These are phyloP conservation scores for Diploptera punctata DNA, from an alignment of 2,888 invertebrate genomes.

Conservation along the genomic window DNA sequence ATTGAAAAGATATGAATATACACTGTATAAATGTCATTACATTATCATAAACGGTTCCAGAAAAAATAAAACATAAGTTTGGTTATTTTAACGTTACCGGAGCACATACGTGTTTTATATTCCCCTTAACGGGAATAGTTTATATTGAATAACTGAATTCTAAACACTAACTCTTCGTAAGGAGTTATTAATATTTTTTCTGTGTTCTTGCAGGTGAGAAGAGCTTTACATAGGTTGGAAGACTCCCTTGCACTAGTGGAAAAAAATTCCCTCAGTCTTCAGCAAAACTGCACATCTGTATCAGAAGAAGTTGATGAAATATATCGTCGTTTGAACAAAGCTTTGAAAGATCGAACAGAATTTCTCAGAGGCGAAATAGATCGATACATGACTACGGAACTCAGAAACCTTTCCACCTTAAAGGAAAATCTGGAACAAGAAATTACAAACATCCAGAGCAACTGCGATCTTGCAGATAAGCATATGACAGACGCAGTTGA, in stretches of 20 bases:
- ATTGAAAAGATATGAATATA: no score
- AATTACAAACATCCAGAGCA: conserved; percentile 93
- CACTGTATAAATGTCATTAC: no score
- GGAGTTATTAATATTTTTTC: no score
- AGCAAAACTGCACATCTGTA: conserved; percentile 88
- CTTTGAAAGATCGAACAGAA: conserved; percentile 88
- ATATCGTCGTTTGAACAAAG: conserved; percentile 84
- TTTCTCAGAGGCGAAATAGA: conserved; percentile 89
- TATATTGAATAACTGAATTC: no score
- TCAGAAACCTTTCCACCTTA: conserved; percentile 82
- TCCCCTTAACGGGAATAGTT: no score
- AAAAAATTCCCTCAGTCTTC: conserved; percentile 86
- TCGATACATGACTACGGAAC: conserved; percentile 87
- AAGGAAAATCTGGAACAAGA: conserved; percentile 95
- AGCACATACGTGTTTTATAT: no score
- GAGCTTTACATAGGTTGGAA: conserved; percentile 87
- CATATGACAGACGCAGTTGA: conserved; percentile 89
- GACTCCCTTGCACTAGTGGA: conserved; percentile 85
- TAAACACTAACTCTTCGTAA: no score
- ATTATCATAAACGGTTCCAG: no score
- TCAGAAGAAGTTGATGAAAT: conserved; percentile 95
- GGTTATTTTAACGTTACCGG: no score
- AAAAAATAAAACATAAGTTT: no score
- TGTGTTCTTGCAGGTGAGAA: conserved; percentile 66
- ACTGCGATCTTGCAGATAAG: conserved; percentile 95